Percentiles rank a stretch among this genome's conserved stretches.
Evolutionary conservation across 37 sponge, comb jelly and placozoan genomes (phyloP).

Genomic region (Dysidea cf. avara): DNA sequence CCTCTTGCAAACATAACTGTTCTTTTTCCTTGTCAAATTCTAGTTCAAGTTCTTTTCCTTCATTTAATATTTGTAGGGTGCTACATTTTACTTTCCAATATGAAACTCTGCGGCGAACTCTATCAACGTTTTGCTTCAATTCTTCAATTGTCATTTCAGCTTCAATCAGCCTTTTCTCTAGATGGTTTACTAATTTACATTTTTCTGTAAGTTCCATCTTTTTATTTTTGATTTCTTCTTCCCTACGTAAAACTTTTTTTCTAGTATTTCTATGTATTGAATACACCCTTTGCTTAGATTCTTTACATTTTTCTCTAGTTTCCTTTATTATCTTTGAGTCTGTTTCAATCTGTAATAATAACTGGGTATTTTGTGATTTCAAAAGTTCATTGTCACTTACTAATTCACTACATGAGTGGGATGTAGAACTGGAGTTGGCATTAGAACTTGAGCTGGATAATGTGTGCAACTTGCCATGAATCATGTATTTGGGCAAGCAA

Average conservation of each 20-base stretch:
- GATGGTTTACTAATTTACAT: not conserved
- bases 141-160: no score
- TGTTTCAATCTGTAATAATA: no score
- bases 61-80: not conserved
- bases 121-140: not conserved
- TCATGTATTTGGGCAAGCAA: no score
- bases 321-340: no score
- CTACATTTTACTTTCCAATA: conserved; percentile 14
- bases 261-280: conserved; percentile 4
- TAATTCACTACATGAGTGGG: no score
- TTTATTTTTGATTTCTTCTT: not conserved
- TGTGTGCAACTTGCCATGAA: no score
- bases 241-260: conserved; percentile 15
- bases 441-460: no score
- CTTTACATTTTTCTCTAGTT: not conserved
- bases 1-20: conserved; percentile 1
- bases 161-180: no score
- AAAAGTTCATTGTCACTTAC: no score
- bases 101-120: not conserved
- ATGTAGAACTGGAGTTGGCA: no score
- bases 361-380: no score
- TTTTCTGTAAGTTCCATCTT: not conserved
- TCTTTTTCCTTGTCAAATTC: not conserved
- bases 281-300: not conserved
- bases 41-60: not conserved